A percentile compares a stretch with the other conserved stretches of the same genome.
phyloP scores from a whole-genome alignment of 1,140 invertebrate genomes.

The Harlomillsia oculata region DNA sequence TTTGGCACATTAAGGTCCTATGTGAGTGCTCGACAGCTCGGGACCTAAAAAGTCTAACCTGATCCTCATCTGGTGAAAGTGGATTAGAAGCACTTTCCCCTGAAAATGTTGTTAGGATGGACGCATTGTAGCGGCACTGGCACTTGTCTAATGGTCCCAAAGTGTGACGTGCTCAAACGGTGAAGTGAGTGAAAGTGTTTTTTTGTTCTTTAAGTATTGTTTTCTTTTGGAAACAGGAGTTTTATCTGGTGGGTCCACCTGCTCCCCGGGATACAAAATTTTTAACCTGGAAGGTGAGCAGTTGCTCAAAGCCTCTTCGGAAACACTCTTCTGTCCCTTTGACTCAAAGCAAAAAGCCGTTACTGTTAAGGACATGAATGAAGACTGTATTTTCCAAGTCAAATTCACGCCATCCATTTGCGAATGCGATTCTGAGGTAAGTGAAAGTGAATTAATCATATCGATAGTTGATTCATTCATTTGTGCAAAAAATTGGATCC shows the following conservation, averaged over 20 bases:
- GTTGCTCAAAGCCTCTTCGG: conserved; percentile 28
- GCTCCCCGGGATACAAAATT: conserved; percentile 32
- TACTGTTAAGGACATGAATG: conserved; percentile 30
- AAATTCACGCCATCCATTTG: conserved; percentile 35
- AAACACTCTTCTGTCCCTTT: conserved; percentile 34
- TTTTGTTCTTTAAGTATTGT: background rate
- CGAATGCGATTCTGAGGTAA: conserved; percentile 35
- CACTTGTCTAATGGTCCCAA: background rate
- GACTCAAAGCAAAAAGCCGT: conserved; percentile 33
- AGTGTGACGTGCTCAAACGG: background rate
- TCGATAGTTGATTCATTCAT: too few relatives aligned
- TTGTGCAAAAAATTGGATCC: too few relatives aligned
- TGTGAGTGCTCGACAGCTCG: too few relatives aligned
- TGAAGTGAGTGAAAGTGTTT: background rate
- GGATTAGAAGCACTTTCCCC: background rate
- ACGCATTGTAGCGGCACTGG: background rate
- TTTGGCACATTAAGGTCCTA: too few relatives aligned
- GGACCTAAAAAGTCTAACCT: too few relatives aligned
- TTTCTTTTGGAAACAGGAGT: conserved; percentile 17
- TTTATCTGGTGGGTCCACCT: conserved; percentile 29
- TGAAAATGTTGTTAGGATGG: background rate
- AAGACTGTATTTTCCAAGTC: conserved; percentile 34
- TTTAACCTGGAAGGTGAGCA: conserved; percentile 30
- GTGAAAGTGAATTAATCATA: too few relatives aligned
- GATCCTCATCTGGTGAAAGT: background rate